These are phyloP conservation scores for Chondrilla cf. caribensis DNA, from an alignment of 37 sponge, comb jelly and placozoan species.

Conservation along the genomic window DNA sequence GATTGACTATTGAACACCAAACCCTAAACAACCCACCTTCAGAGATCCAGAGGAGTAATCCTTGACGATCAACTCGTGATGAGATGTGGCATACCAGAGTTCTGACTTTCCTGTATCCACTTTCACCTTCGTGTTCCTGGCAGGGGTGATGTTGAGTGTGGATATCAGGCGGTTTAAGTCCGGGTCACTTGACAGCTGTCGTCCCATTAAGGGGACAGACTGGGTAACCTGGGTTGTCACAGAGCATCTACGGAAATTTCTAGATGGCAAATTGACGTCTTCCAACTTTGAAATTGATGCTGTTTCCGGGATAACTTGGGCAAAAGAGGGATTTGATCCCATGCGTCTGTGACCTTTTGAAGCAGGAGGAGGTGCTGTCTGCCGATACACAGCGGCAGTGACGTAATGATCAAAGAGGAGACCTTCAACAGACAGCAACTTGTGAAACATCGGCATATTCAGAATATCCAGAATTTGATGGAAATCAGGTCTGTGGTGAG, in stretches of 20 bases:
- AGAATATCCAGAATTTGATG: constrained; percentile 36
- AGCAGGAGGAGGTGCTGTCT: background rate
- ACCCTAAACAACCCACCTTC: background rate
- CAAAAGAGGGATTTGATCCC: no score
- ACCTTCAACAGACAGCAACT: constrained; percentile 29
- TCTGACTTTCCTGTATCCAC: background rate
- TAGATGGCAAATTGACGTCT: no score
- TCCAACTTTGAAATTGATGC: no score
- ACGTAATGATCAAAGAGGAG: background rate
- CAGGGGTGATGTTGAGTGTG: background rate
- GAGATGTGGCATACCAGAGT: background rate
- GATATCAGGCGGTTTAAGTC: background rate
- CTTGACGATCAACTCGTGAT: background rate
- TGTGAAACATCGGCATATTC: background rate
- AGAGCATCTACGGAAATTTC: background rate
- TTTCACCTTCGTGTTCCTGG: background rate
- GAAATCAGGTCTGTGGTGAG: constrained; percentile 70
- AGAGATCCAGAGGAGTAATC: background rate
- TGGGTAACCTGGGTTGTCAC: no score
- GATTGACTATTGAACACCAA: background rate
- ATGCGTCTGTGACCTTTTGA: background rate
- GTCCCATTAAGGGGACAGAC: background rate
- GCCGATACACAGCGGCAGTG: constrained; percentile 27
- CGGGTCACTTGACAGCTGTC: background rate
- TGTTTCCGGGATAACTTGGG: no score